Base-by-base conservation (phyloP, 1,140 invertebrate species). In the Heterodera carotae region DNA sequence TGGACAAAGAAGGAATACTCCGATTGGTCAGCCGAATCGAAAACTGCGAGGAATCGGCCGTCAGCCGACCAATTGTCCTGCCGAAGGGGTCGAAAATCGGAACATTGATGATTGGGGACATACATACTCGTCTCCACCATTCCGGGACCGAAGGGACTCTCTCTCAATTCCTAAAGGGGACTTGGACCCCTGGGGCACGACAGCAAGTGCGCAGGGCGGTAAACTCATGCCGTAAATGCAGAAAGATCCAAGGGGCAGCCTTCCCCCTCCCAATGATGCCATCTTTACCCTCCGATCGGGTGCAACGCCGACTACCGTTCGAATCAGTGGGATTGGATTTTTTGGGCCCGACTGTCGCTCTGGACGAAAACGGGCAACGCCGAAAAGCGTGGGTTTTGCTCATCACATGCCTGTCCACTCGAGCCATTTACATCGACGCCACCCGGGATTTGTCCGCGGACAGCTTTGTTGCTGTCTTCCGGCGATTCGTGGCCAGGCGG, bases 341-440 rank as follows among this genome's bases (percentile, higher is more conserved):
- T 25, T 25, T 76, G 2, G 76, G 76, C 22, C 76, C 76, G 10
- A 76, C 72, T 6, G 25, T 59, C 0, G 34, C 36, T 3, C 3
- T 39, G 56, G 48, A 53, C 5, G 29, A 53, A 18, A 22, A 22
- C 0, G 59, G 36, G 18, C 43, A 75, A 18, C n/a, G 39, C 0
- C 29, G 29, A 1, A 78, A 78, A 60, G 53, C 67, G 12, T 78
- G 76, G 76, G 53, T 77, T 15, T 22, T 67, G n/a, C n/a, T 78
- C 2, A 66, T 78, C 15, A 79, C 60, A 0, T 78, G 76, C 53
- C n/a, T 78, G 18, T 15, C 67, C 3, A 77, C 36, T 1, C 36
- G 76, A 73, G 76, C 76, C 2, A 66, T 78, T 12, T 62, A 78
- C 34, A 27, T 78, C 18, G 76, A 78, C 18, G 31, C 64, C 8